phyloP scores from a whole-genome alignment of 2,797 vertebrate genomes.

The Acrossocheilus wenchowensis region DNA sequence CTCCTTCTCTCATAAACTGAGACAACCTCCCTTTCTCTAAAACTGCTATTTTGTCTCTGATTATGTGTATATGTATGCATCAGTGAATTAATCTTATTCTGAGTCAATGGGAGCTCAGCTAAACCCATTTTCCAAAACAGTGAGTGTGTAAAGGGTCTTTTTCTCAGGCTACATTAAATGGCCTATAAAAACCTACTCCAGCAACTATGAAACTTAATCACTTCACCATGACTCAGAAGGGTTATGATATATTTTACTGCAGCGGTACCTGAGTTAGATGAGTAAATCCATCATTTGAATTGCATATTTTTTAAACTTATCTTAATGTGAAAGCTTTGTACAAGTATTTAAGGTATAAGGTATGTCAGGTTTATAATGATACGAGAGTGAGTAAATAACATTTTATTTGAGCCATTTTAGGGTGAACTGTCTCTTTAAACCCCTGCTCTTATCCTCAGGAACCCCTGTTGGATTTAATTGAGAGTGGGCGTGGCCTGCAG shows the following conservation, averaged over 20 bases:
- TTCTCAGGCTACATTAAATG: conserved; percentile 16
- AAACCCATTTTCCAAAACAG: background rate
- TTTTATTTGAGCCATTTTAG: background rate
- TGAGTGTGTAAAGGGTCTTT: background rate
- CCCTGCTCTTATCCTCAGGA: conserved; percentile 41
- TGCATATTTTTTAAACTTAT: background rate
- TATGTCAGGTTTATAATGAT: background rate
- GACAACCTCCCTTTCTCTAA: background rate
- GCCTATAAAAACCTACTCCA: conserved; percentile 36
- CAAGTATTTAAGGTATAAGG: background rate
- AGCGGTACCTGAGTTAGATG: background rate
- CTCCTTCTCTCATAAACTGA: background rate
- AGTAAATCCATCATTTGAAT: background rate
- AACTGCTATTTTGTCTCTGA: background rate
- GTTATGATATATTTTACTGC: background rate
- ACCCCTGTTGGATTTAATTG: conserved; percentile 55
- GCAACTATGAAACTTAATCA: conserved; percentile 30
- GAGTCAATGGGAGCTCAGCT: background rate
- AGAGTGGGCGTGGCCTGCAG: conserved; percentile 58
- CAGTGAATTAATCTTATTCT: background rate
- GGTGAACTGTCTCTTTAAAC: background rate
- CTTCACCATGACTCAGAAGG: background rate
- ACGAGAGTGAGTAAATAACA: background rate
- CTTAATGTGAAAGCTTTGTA: background rate
- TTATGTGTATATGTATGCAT: background rate